These are phyloP conservation scores for Odontesthes bonariensis DNA, from an alignment of 2,113 vertebrate genomes.

Conservation along the genomic window DNA sequence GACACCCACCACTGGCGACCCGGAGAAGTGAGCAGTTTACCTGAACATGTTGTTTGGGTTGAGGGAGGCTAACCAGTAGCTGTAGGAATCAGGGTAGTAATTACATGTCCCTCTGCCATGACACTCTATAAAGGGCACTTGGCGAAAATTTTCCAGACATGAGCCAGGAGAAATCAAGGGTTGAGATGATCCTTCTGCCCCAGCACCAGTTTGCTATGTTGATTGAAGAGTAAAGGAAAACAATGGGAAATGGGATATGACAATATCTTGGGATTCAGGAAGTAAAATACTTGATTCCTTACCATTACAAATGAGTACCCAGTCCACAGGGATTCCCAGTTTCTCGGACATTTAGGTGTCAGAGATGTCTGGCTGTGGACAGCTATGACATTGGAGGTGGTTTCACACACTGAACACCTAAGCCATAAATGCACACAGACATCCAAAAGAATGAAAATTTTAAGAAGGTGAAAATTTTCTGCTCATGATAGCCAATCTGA, in stretches of 20 bases:
- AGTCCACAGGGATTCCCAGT: slow-evolving; percentile 91
- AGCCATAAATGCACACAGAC: neutral
- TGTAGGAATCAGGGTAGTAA: slow-evolving; percentile 92
- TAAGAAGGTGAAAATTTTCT: neutral
- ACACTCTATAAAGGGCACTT: slow-evolving; percentile 91
- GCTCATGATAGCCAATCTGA: no score
- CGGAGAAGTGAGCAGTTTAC: slow-evolving; percentile 71
- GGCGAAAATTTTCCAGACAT: slow-evolving; percentile 89
- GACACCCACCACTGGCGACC: neutral
- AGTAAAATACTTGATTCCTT: slow-evolving; percentile 41
- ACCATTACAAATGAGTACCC: slow-evolving; percentile 96
- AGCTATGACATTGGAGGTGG: slow-evolving; percentile 89
- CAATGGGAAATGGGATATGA: neutral
- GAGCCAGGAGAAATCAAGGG: slow-evolving; percentile 89
- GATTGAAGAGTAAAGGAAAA: slow-evolving; percentile 9
- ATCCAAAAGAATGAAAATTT: neutral
- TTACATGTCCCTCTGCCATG: slow-evolving; percentile 90
- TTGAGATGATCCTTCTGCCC: slow-evolving; percentile 91
- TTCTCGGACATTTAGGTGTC: slow-evolving; percentile 86
- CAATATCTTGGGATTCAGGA: neutral
- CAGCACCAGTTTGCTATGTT: slow-evolving; percentile 87
- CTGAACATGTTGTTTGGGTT: slow-evolving; percentile 87
- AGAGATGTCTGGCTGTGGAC: slow-evolving; percentile 92
- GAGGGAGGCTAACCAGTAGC: slow-evolving; percentile 90
- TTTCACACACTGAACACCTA: slow-evolving; percentile 92